Evolutionary conservation across 2,113 vertebrate species (phyloP).

Genomic region (Trichechus manatus): DNA sequence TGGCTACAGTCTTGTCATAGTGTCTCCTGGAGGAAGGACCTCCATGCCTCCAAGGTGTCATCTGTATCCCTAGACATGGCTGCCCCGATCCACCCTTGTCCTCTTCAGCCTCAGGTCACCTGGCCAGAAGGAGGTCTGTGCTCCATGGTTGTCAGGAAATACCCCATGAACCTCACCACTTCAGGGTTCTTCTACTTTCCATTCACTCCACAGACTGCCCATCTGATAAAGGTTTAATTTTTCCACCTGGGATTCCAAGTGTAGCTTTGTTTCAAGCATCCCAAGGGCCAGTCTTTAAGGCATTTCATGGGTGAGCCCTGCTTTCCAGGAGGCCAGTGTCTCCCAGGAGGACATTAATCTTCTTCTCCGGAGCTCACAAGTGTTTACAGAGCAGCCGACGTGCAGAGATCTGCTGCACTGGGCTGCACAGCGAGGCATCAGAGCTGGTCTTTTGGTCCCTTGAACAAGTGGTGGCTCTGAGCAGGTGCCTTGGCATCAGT

Average conservation of each 20-base stretch:
- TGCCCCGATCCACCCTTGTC: background rate
- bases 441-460: background rate
- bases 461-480: background rate
- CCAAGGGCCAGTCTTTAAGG: conserved; percentile 20
- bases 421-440: background rate
- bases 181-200: conserved; percentile 60
- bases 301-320: background rate
- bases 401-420: background rate
- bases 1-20: background rate
- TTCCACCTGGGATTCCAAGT: conserved; percentile 38
- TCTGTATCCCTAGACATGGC: too few relatives aligned
- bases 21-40: background rate
- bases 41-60: background rate
- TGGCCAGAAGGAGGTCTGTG: background rate
- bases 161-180: background rate
- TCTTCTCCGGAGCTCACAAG: background rate
- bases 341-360: background rate
- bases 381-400: background rate
- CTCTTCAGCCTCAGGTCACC: background rate
- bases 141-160: background rate
- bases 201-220: conserved; percentile 21
- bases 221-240: conserved; percentile 68
- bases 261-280: conserved; percentile 42
- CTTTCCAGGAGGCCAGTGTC: background rate
- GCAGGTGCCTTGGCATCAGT: background rate